Evolutionary conservation across 92 coral and sea anemone species (phyloP), one percentile per base, ranked within the genome.

Genomic region (Umimayanthus kanabou): DNA sequence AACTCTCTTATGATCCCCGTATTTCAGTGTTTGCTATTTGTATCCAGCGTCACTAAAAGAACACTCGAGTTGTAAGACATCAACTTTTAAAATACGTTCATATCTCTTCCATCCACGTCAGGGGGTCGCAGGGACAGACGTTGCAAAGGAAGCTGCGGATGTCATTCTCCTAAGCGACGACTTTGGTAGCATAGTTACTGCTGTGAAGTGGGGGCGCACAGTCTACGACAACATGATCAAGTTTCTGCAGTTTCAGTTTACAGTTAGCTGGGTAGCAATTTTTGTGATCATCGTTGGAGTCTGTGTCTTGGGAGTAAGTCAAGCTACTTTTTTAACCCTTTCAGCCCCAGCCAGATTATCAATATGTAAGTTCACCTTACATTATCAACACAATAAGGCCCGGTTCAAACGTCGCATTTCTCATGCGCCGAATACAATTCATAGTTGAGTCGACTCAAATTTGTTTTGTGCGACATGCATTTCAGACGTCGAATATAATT

Each of bases 51-150:
- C 26, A 20, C n/a, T 61, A 9, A 74, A 33, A 18, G 26, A 74
- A 74, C 39, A 33, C 43, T 33, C 2, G 37, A n/a, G n/a, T 33
- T 33, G 37, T 33, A 73, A 39, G 28, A 13, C 4, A 33, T 39
- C 43, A 74, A 74, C 26, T 16, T 6, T 33, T 33, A 33, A 33
- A 33, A 33, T 33, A 37, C 49, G 9, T 14, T 22, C 26, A 11
- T 77, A 22, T 86, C n/a, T 42, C 40, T 79, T 42, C 71, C 37
- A 79, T 58, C 49, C 18, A 45, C 53, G 29, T 33, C 82, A 95
- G 98, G 96, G 98, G 39, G 98, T 95, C 23, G 95, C 93, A 73
- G 98, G 96, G 57, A 91, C 98, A 26, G 98, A 90, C 89, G 93
- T 95, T 23, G 92, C 98, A 29, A 93, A 93, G 76, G 98, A 95